Percentiles rank a stretch among this genome's conserved stretches.
Evolutionary conservation across 2,797 vertebrate genomes (phyloP).

Genomic region (Lerista edwardsae): DNA sequence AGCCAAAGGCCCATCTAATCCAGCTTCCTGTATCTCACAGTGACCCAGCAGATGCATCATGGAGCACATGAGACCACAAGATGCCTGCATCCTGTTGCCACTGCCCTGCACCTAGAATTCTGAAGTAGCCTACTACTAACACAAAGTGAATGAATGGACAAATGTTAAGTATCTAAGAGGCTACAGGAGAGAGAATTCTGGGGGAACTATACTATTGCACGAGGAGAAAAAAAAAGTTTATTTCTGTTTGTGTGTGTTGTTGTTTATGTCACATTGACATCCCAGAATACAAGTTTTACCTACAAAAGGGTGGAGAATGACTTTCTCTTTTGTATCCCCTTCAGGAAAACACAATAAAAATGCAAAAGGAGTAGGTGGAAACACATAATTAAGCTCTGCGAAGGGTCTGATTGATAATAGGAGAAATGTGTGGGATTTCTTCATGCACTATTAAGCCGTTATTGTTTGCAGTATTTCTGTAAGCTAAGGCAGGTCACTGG

Average conservation of each 20-base stretch:
- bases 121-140: neutral
- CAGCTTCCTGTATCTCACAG: too few species aligned
- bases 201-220: neutral
- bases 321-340: neutral
- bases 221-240: neutral
- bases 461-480: conserved; percentile 20
- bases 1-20: too few species aligned
- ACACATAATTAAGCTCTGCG: conserved; percentile 9
- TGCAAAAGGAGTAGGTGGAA: conserved; percentile 23
- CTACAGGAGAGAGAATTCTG: neutral
- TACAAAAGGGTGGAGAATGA: conserved; percentile 14
- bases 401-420: conserved; percentile 38
- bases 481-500: conserved; percentile 22
- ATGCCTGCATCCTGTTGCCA: too few species aligned
- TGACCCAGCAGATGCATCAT: too few species aligned
- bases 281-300: neutral
- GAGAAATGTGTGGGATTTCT: conserved; percentile 40
- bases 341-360: neutral
- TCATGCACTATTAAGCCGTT: conserved; percentile 48
- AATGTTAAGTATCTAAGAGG: neutral
- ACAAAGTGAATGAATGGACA: neutral
- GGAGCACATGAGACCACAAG: too few species aligned
- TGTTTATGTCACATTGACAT: neutral
- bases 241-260: neutral
- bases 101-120: too few species aligned